Evolutionary conservation across 2,113 vertebrate species (phyloP).

Genomic region (Mesoclemmys tuberculata): DNA sequence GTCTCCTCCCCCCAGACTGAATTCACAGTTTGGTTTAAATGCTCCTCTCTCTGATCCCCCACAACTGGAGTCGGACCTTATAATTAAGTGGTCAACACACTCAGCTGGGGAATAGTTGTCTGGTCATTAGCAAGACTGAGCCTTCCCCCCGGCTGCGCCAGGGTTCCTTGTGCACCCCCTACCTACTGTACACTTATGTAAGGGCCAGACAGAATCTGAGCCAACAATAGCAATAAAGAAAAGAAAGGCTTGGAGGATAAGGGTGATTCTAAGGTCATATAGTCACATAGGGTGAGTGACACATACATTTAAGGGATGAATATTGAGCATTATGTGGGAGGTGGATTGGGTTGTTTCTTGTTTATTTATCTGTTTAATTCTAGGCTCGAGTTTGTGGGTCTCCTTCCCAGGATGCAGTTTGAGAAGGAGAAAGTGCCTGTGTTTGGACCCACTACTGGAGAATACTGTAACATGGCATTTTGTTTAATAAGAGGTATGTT

Average conservation of each 20-base stretch:
- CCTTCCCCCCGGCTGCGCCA: rapidly evolving
- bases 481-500: neutral
- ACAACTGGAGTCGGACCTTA: neutral
- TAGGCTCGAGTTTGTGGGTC: neutral
- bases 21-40: neutral
- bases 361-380: neutral
- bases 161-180: neutral
- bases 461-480: neutral
- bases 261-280: neutral
- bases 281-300: neutral
- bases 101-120: neutral
- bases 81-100: neutral
- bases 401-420: neutral
- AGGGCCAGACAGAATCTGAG: neutral
- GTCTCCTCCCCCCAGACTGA: neutral
- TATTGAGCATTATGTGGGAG: neutral
- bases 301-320: neutral
- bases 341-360: neutral
- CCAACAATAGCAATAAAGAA: neutral
- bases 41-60: neutral
- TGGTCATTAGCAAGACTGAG: neutral
- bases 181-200: neutral
- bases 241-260: neutral
- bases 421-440: neutral
- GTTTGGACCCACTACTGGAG: neutral